These are phyloP conservation scores for Phoenicopterus ruber DNA, from an alignment of 2,113 vertebrate genomes.

Conservation along the genomic window DNA sequence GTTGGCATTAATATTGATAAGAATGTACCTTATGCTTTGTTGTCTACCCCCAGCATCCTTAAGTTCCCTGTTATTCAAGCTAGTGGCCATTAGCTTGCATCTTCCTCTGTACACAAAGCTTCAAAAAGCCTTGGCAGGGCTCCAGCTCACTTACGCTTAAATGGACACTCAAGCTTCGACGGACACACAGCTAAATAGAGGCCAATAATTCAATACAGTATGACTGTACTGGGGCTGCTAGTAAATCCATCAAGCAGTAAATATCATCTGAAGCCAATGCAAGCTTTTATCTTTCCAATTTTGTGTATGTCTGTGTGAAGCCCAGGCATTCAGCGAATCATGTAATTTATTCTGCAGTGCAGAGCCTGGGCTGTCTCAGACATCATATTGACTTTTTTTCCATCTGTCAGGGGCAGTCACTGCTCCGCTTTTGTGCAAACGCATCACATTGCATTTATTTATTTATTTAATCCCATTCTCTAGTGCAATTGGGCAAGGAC, in stretches of 20 bases:
- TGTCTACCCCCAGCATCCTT: conserved; percentile 40
- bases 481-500: conserved; percentile 72
- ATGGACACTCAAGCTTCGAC: conserved; percentile 80
- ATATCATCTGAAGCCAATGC: conserved; percentile 85
- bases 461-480: conserved; percentile 73
- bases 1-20: conserved; percentile 81
- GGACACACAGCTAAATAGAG: conserved; percentile 83
- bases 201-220: conserved; percentile 87
- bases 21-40: conserved; percentile 62
- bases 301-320: conserved; percentile 78
- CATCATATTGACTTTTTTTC: conserved; percentile 80
- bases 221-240: conserved; percentile 79
- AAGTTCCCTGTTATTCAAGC: conserved; percentile 69
- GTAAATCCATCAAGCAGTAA: conserved; percentile 87
- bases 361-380: conserved; percentile 76
- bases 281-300: conserved; percentile 87
- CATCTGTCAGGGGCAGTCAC: conserved; percentile 80
- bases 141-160: conserved; percentile 84
- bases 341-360: conserved; percentile 84
- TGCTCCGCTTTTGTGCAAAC: conserved; percentile 70
- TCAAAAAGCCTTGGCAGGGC: conserved; percentile 72
- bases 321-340: conserved; percentile 79
- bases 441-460: conserved; percentile 75
- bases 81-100: conserved; percentile 69
- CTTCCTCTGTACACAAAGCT: conserved; percentile 67